A percentile compares a stretch with the other conserved stretches of the same genome.
Evolutionary conservation across 2,113 vertebrate species (phyloP).

Genomic region (Percopsis transmontana): DNA sequence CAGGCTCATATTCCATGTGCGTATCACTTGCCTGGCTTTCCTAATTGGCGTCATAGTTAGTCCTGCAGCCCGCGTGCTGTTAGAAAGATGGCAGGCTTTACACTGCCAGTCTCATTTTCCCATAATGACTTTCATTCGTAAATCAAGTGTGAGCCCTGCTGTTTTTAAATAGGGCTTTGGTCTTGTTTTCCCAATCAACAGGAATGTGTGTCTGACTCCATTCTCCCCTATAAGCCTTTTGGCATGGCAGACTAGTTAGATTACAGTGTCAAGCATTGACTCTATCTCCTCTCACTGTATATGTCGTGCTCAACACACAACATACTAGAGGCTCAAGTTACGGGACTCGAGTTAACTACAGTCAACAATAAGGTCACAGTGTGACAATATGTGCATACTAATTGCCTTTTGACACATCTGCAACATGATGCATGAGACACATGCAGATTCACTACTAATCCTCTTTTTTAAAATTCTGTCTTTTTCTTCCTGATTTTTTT

Average conservation of each 20-base stretch:
- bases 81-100: background rate
- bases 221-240: no score
- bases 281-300: background rate
- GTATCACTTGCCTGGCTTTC: slow-evolving; percentile 27
- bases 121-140: background rate
- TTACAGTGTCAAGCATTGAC: background rate
- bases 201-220: no score
- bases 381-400: no score
- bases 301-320: no score
- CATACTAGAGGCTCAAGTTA: no score
- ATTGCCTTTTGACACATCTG: no score
- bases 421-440: no score
- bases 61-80: background rate
- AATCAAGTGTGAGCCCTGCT: background rate
- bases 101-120: background rate
- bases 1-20: slow-evolving; percentile 7
- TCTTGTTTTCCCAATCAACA: background rate
- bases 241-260: background rate
- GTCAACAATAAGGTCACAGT: no score
- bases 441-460: no score
- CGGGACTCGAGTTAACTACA: no score
- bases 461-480: no score
- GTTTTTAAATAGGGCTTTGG: background rate
- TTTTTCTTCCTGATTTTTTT: no score
- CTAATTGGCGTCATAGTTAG: slow-evolving; percentile 28